phyloP scores from a whole-genome alignment of 2,888 invertebrate species.

The Germaria angustata region DNA sequence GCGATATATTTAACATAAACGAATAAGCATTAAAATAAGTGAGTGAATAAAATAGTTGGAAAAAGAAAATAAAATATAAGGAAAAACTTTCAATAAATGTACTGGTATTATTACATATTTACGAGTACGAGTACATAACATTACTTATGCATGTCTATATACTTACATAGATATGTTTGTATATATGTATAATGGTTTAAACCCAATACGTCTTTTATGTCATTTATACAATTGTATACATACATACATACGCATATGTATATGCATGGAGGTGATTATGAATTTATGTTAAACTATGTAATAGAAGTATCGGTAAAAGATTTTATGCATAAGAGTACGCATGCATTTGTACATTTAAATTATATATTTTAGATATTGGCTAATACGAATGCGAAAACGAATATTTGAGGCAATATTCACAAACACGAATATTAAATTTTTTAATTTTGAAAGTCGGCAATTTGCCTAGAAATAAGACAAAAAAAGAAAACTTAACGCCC shows the following conservation, averaged over 20 bases:
- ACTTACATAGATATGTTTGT: background rate
- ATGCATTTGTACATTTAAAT: background rate
- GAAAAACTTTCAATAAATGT: constrained; percentile 41
- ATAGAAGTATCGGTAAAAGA: no score
- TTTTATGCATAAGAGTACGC: background rate
- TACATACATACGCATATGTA: background rate
- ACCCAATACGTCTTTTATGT: constrained; percentile 18
- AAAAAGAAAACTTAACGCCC: no score
- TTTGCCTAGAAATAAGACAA: no score
- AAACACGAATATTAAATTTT: no score
- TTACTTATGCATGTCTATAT: background rate
- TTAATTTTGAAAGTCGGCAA: no score
- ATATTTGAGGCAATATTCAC: no score
- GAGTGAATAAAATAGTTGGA: constrained; percentile 19
- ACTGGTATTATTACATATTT: background rate
- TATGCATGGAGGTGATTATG: background rate
- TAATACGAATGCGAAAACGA: no score
- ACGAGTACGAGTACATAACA: background rate
- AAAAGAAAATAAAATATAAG: background rate
- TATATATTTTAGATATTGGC: no score
- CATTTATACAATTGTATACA: background rate
- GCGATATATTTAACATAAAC: constrained; percentile 19
- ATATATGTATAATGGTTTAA: constrained; percentile 24
- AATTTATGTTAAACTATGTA: no score
- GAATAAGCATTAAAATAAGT: constrained; percentile 23